These are phyloP conservation scores for Gymnogyps californianus DNA, from an alignment of 2,113 vertebrate genomes.

Conservation along the genomic window DNA sequence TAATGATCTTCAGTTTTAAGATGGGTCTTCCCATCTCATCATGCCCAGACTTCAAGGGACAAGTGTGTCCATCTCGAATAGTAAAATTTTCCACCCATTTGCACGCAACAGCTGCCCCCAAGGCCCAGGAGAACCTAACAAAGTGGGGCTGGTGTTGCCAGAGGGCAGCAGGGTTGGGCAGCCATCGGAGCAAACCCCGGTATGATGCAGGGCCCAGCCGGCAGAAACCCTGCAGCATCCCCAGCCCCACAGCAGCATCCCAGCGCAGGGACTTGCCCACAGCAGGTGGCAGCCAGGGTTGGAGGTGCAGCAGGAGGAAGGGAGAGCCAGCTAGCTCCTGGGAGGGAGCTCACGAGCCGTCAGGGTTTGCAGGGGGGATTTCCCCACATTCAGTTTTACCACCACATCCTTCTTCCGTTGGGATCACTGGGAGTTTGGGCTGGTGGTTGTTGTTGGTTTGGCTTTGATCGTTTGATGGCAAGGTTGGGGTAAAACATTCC, in stretches of 20 bases:
- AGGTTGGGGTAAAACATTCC: not conserved
- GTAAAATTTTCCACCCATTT: not conserved
- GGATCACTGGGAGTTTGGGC: not conserved
- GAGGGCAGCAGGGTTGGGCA: not conserved
- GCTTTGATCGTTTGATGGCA: not conserved
- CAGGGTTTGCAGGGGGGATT: not conserved
- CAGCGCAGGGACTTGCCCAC: not conserved
- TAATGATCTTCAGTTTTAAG: not conserved
- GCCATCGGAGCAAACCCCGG: fast-evolving
- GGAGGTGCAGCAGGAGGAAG: not conserved
- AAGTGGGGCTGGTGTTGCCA: not conserved
- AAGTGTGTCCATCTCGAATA: not conserved
- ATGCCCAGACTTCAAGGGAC: not conserved
- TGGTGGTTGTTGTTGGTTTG: not conserved
- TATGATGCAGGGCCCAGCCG: not conserved
- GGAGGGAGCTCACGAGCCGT: not conserved
- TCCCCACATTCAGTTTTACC: not conserved
- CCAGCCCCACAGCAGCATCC: not conserved
- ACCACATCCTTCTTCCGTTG: not conserved
- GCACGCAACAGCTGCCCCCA: not conserved
- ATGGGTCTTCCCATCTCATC: not conserved
- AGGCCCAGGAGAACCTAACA: not conserved
- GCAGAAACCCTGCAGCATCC: not conserved
- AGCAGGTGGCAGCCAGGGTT: not conserved
- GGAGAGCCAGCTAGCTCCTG: not conserved